Base-by-base conservation (phyloP, 2,113 vertebrate species). In the Steatornis caripensis region DNA sequence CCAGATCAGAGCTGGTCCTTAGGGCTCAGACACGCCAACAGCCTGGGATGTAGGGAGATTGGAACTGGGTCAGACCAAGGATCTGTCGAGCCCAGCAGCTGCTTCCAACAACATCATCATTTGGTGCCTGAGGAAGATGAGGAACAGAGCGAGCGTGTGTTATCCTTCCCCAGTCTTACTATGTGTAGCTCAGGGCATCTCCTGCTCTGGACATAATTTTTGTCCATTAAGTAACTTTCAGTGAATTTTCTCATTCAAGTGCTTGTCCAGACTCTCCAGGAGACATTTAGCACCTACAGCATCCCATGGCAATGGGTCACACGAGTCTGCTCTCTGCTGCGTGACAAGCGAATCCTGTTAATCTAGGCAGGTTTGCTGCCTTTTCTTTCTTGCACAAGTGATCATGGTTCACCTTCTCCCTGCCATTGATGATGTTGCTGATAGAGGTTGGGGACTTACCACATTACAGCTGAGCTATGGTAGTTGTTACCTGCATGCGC, bases 121-220 rank as follows among this genome's bases (percentile, higher is more conserved):
- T 53, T 30, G 48, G 3, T 69, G 54, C 57, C 49, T 15, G 12
- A 79, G 57, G 79, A 85, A 53, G 39, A 68, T 69, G 34, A 54
- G 39, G 12, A 84, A 26, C 21, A 32, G 21, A 65, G 27, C 0
- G 0, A 79, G 32, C 3, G 0, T 5, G 4, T 57, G 41, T 79
- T 83, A 83, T 88, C 45, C 71, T 70, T 65, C 45, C 46, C 15
- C 24, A 58, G 0, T 11, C 37, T 69, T 48, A 18, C 29, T 37
- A 4, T 3, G 7, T 2, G 1, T 22, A 69, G 49, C 57, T 88
- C 41, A 26, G n/a, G 24, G 21, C 29, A 15, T 9, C 23, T 84
- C 54, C 49, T 32, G 18, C 65, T 12, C 19, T 53, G 22, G 54
- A 3, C 30, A 29, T n/a, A 0, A 15, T n/a, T 95, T 71, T 30